Evolutionary conservation across 2,113 vertebrate species (phyloP).

Genomic region (Paratilapia polleni): DNA sequence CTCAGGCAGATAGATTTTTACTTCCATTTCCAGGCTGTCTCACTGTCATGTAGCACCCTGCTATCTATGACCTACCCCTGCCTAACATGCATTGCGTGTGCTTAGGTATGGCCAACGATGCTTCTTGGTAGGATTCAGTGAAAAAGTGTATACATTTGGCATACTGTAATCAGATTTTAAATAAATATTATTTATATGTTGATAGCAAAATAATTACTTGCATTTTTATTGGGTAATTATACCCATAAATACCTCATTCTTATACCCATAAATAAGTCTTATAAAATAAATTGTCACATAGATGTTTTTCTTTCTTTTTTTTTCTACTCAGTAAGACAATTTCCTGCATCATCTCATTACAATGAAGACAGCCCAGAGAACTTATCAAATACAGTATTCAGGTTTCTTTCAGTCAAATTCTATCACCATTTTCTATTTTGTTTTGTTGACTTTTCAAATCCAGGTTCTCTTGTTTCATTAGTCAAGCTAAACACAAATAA

Average conservation of each 20-base stretch:
- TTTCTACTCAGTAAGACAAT: not conserved
- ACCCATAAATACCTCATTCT: not conserved
- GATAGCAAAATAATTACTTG: not conserved
- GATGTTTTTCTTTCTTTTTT: too few species aligned
- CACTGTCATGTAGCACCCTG: slow-evolving; percentile 33
- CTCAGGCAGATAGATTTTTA: slow-evolving; percentile 56
- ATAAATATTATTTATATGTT: not conserved
- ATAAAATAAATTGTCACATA: not conserved
- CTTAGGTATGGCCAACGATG: slow-evolving; percentile 36
- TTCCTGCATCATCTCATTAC: not conserved
- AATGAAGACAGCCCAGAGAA: not conserved
- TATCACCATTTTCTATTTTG: not conserved
- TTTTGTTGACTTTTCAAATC: not conserved
- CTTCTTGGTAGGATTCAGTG: not conserved
- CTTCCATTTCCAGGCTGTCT: slow-evolving; percentile 37
- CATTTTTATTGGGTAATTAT: not conserved
- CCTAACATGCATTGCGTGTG: not conserved
- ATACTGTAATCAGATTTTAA: not conserved
- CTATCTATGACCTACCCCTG: slow-evolving; percentile 14
- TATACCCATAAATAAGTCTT: not conserved
- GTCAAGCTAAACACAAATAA: not conserved
- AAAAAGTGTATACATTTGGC: not conserved
- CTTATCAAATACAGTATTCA: not conserved
- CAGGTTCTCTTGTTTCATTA: not conserved
- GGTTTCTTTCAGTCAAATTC: not conserved